A percentile compares a stretch with the other conserved stretches of the same genome.
phyloP scores from a whole-genome alignment of 2,797 vertebrate genomes.

The Sebastes trivittatus region DNA sequence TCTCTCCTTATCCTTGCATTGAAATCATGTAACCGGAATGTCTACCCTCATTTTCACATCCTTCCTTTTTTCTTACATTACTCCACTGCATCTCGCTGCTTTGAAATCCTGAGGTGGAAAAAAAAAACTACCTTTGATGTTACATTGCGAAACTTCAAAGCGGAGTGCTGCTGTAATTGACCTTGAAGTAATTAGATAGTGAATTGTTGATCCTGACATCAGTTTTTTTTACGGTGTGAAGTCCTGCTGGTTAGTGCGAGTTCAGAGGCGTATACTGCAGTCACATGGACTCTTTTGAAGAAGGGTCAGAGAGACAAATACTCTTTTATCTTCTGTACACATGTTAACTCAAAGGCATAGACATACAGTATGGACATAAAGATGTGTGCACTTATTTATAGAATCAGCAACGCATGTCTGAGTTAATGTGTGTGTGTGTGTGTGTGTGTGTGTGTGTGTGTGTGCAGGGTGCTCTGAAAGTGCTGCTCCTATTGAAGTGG shows the following conservation, averaged over 20 bases:
- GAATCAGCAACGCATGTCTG: slow-evolving; percentile 26
- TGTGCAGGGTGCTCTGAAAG: slow-evolving; percentile 22
- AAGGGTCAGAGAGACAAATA: slow-evolving; percentile 38
- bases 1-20: not conserved
- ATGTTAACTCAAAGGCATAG: slow-evolving; percentile 49
- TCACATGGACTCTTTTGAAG: slow-evolving; percentile 22
- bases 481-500: slow-evolving; percentile 66
- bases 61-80: slow-evolving; percentile 59
- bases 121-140: slow-evolving; percentile 76
- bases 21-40: slow-evolving; percentile 44
- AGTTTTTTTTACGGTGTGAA: slow-evolving; percentile 44
- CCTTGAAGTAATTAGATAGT: slow-evolving; percentile 75
- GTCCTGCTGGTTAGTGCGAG: slow-evolving; percentile 21
- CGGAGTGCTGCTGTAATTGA: slow-evolving; percentile 66
- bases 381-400: slow-evolving; percentile 16
- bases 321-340: slow-evolving; percentile 37
- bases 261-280: not conserved
- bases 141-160: slow-evolving; percentile 77
- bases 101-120: slow-evolving; percentile 70
- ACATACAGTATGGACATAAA: not conserved
- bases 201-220: slow-evolving; percentile 66
- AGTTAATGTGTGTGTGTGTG: not conserved
- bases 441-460: not conserved
- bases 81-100: slow-evolving; percentile 53
- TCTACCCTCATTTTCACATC: slow-evolving; percentile 58